Evolutionary conservation across 1,140 invertebrate genomes (phyloP).

Genomic region (Zeugodacus cucurbitae): DNA sequence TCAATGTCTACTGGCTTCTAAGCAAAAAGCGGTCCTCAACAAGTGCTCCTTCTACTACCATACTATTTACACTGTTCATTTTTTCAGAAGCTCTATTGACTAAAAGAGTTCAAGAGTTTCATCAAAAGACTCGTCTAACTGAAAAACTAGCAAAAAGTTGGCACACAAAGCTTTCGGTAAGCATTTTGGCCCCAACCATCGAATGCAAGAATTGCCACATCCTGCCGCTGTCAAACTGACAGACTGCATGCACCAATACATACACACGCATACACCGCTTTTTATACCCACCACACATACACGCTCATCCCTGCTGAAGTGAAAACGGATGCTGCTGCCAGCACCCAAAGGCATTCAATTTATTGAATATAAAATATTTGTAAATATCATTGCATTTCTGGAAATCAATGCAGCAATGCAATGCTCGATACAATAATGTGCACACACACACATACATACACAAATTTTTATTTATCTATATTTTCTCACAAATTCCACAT

Average conservation of each 20-base stretch:
- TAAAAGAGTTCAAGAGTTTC: neutral
- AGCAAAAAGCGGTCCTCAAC: too few species aligned
- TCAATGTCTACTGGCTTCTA: too few species aligned
- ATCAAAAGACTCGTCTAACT: neutral
- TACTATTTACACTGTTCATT: neutral
- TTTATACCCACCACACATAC: neutral
- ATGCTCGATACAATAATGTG: neutral
- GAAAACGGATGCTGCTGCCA: neutral
- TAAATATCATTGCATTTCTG: conserved; percentile 27
- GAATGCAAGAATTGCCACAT: neutral
- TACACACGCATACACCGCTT: neutral
- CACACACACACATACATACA: neutral
- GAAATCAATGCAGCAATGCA: neutral
- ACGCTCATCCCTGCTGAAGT: neutral
- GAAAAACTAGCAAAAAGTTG: neutral
- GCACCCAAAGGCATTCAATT: conserved; percentile 39
- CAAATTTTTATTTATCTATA: neutral
- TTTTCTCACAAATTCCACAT: neutral
- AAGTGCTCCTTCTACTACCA: too few species aligned
- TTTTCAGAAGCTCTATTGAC: neutral
- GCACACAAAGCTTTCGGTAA: neutral
- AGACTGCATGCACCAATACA: neutral
- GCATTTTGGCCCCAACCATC: neutral
- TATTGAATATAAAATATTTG: conserved; percentile 43
- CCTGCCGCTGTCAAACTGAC: neutral